phyloP scores from a whole-genome alignment of 2,797 vertebrate species.

The Vireo griseus region DNA sequence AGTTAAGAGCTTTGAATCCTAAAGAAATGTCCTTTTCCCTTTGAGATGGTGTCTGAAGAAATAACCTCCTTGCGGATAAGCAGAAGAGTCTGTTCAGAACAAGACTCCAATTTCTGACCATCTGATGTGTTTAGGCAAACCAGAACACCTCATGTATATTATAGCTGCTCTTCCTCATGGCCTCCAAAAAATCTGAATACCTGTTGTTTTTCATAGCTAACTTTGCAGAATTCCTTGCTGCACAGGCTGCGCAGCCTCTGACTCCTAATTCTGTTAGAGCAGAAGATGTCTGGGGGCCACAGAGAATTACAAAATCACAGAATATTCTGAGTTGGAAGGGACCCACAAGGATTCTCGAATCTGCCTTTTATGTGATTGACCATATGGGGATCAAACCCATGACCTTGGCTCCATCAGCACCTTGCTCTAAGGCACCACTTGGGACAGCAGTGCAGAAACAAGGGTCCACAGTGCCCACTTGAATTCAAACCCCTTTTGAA shows the following conservation, averaged over 20 bases:
- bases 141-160: not conserved
- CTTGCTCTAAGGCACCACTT: not conserved
- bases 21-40: not conserved
- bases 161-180: not conserved
- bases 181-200: not conserved
- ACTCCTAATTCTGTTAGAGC: not conserved
- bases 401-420: fast-evolving
- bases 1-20: not conserved
- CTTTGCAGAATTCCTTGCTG: not conserved
- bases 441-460: not conserved
- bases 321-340: not conserved
- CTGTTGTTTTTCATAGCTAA: not conserved
- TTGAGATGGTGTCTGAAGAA: not conserved
- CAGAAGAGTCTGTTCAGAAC: not conserved
- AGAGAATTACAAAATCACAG: not conserved
- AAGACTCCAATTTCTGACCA: not conserved
- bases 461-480: fast-evolving
- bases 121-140: not conserved
- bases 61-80: not conserved
- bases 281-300: not conserved
- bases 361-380: not conserved
- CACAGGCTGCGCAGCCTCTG: not conserved
- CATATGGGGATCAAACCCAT: fast-evolving
- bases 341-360: not conserved
- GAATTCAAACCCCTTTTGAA: not conserved